These are phyloP conservation scores for Drosophila anomelani DNA, from an alignment of 2,888 invertebrate species.

Conservation along the genomic window DNA sequence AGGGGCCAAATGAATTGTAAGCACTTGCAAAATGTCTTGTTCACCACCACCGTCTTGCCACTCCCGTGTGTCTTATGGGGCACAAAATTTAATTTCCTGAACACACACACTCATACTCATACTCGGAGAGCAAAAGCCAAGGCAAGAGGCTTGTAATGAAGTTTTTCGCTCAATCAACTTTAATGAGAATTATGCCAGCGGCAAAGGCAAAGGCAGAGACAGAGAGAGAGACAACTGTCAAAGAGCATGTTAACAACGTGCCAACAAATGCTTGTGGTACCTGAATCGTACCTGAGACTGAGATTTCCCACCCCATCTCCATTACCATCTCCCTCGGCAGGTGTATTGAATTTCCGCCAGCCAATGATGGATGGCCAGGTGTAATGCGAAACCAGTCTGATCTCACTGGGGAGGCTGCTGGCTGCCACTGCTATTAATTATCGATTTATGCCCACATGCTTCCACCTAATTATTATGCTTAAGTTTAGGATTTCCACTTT, in stretches of 20 bases:
- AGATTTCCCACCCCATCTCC: slow-evolving; percentile 1
- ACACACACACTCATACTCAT: slow-evolving; percentile 68
- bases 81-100: slow-evolving; percentile 60
- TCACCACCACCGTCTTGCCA: slow-evolving; percentile 7
- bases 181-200: slow-evolving; percentile 73
- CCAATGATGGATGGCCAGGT: slow-evolving; percentile 43
- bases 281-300: slow-evolving; percentile 21
- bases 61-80: slow-evolving; percentile 51
- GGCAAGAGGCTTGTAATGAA: slow-evolving; percentile 66
- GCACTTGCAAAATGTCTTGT: slow-evolving; percentile 66
- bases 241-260: slow-evolving; percentile 74
- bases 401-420: not conserved
- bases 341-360: slow-evolving; percentile 34
- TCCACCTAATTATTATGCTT: slow-evolving; percentile 22
- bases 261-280: slow-evolving; percentile 54
- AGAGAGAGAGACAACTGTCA: slow-evolving; percentile 47
- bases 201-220: slow-evolving; percentile 42
- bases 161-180: slow-evolving; percentile 81
- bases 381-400: slow-evolving; percentile 5
- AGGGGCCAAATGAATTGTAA: slow-evolving; percentile 77
- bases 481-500: slow-evolving; percentile 16
- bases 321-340: not conserved
- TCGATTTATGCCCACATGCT: slow-evolving; percentile 32
- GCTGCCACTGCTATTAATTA: slow-evolving; percentile 18
- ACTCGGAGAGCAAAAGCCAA: slow-evolving; percentile 16